These are phyloP conservation scores for Dendrolimus kikuchii DNA, from an alignment of 1,140 invertebrate genomes.

Conservation along the genomic window DNA sequence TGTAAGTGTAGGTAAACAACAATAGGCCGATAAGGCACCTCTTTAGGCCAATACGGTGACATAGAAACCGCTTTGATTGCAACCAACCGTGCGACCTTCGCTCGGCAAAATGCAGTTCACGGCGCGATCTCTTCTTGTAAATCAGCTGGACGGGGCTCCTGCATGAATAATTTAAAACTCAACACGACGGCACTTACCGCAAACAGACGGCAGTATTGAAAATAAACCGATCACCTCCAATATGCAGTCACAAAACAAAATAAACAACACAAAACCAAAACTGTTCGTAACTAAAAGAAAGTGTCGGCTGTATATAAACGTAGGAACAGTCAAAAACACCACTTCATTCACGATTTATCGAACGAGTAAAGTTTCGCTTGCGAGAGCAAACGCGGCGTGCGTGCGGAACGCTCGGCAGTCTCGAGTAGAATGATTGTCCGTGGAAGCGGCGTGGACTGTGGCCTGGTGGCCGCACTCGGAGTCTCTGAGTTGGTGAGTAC, in stretches of 20 bases:
- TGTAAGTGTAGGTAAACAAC: constrained; percentile 14
- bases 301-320: constrained; percentile 35
- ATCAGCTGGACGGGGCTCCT: constrained; percentile 50
- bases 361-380: constrained; percentile 51
- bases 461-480: no score
- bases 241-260: constrained; percentile 55
- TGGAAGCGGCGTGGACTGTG: no score
- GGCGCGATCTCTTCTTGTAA: constrained; percentile 54
- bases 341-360: constrained; percentile 45
- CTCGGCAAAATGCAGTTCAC: constrained; percentile 48
- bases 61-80: constrained; percentile 25
- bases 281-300: constrained; percentile 46
- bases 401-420: constrained; percentile 33
- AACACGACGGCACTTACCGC: constrained; percentile 50
- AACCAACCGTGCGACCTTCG: constrained; percentile 48
- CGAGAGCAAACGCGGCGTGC: constrained; percentile 29
- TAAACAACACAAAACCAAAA: constrained; percentile 61
- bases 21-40: constrained; percentile 10
- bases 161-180: constrained; percentile 56
- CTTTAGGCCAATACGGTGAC: constrained; percentile 17
- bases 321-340: constrained; percentile 33
- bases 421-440: constrained; percentile 38
- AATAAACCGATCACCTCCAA: constrained; percentile 63
- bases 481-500: no score
- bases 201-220: constrained; percentile 55